Percentiles rank a stretch among this genome's conserved stretches.
phyloP scores from a whole-genome alignment of 1,140 invertebrate species.

The Coenobita brevimanus region DNA sequence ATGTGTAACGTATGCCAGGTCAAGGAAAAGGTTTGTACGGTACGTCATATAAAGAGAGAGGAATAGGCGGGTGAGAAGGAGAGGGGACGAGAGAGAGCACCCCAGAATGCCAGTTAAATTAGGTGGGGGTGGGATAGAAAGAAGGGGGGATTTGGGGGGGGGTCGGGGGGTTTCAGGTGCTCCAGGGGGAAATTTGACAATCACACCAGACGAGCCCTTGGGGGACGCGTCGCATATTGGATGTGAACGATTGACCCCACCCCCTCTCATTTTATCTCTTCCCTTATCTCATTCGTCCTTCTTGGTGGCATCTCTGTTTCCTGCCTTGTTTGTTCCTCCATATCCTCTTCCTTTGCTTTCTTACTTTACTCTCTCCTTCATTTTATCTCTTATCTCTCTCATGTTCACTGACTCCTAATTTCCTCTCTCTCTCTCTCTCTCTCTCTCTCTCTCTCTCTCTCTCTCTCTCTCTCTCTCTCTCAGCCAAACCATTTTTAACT shows the following conservation, averaged over 20 bases:
- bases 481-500: not conserved
- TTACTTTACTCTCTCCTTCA: not conserved
- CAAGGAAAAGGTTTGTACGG: no score
- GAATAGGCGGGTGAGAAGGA: not conserved
- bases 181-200: conserved; percentile 31
- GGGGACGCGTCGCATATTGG: conserved; percentile 17
- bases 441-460: not conserved
- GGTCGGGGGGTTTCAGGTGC: not conserved
- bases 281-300: not conserved
- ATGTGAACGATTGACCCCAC: not conserved
- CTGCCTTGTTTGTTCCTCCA: no score
- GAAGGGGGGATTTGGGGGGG: not conserved
- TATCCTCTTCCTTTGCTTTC: no score
- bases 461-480: not conserved
- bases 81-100: not conserved
- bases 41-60: no score
- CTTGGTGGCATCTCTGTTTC: not conserved
- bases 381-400: no score
- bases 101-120: not conserved
- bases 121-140: not conserved
- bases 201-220: conserved; percentile 16
- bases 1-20: not conserved
- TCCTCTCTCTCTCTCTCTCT: no score
- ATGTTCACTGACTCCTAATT: no score
- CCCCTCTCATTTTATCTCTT: not conserved